Evolutionary conservation across 2,113 vertebrate species (phyloP).

Genomic region (Anseranas semipalmata): DNA sequence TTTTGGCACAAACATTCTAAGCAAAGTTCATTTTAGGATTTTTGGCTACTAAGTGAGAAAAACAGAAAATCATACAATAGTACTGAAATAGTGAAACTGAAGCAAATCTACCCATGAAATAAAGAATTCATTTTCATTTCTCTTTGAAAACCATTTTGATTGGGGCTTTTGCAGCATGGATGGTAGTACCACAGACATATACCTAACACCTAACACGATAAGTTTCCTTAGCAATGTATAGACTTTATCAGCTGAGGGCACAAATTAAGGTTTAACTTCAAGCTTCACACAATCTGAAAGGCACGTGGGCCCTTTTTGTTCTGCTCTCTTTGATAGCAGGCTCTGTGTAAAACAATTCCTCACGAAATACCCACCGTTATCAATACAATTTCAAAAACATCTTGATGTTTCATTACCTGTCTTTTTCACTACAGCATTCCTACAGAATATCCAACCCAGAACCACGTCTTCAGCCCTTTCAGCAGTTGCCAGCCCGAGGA

Average conservation of each 20-base stretch:
- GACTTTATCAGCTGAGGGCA: background rate
- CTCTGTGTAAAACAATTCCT: background rate
- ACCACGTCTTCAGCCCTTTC: background rate
- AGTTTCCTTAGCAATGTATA: background rate
- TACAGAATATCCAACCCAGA: background rate
- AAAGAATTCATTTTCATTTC: background rate
- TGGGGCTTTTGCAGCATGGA: background rate
- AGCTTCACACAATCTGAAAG: background rate
- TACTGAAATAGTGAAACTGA: background rate
- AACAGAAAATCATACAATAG: background rate
- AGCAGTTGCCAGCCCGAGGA: background rate
- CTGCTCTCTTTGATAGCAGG: background rate
- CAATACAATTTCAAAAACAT: background rate
- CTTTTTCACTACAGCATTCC: background rate
- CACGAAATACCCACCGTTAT: background rate
- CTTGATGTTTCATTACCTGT: background rate
- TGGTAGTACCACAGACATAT: background rate
- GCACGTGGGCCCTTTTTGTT: background rate
- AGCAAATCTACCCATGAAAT: background rate
- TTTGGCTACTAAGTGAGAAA: background rate
- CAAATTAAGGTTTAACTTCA: background rate
- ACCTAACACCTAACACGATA: no score
- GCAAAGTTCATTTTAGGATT: background rate
- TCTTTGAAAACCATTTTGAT: background rate
- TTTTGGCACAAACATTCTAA: background rate